Conservation (phyloP, 2,888 invertebrate species). For the Lacanobia wlatinum region DNA sequence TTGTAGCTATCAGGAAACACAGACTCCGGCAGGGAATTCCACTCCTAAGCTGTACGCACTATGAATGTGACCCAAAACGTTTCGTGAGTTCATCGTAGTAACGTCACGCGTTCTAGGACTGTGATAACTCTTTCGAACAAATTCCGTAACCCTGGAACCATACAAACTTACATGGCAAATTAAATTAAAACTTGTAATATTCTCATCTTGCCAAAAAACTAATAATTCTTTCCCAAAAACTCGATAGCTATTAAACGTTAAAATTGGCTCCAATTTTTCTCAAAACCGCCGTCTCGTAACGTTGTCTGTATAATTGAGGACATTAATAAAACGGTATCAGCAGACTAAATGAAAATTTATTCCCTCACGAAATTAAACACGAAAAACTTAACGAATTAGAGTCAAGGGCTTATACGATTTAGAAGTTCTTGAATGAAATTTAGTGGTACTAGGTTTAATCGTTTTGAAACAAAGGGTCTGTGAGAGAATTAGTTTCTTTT, state of each 20-base stretch:
- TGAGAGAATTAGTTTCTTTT: not conserved
- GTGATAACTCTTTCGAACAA: too few species aligned
- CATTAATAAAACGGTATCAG: conserved; percentile 86
- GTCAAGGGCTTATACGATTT: conserved; percentile 59
- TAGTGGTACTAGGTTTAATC: conserved; percentile 24
- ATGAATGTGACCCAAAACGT: too few species aligned
- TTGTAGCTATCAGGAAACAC: too few species aligned
- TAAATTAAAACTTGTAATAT: not conserved
- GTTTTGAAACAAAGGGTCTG: conserved; percentile 12
- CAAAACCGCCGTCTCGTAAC: conserved; percentile 65
- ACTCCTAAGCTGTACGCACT: too few species aligned
- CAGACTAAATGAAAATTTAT: conserved; percentile 87
- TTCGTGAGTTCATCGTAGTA: too few species aligned
- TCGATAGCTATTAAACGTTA: conserved; percentile 48
- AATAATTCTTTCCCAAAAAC: conserved; percentile 35
- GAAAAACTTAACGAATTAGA: conserved; percentile 74
- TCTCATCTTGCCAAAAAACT: not conserved
- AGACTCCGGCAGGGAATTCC: too few species aligned
- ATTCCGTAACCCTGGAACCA: too few species aligned
- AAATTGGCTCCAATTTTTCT: conserved; percentile 60
- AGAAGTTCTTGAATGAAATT: conserved; percentile 27
- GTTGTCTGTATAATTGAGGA: conserved; percentile 78
- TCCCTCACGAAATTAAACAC: conserved; percentile 81
- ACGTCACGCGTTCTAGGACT: too few species aligned
- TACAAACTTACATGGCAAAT: too few species aligned